phyloP scores from a whole-genome alignment of 2,888 invertebrate genomes.

The Amphimallon solstitiale region DNA sequence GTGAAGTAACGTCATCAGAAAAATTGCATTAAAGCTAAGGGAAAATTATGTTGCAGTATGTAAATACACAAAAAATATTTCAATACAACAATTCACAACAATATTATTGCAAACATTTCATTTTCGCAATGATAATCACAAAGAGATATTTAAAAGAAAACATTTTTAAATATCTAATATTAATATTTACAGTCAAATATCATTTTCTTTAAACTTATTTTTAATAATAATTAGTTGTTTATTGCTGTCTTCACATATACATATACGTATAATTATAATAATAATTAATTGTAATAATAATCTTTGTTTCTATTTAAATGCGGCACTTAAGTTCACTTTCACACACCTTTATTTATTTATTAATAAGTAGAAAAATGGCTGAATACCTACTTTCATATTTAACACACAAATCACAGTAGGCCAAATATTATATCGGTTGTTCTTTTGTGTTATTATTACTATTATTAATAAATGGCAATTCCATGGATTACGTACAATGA shows the following conservation, averaged over 20 bases:
- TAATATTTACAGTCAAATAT: slow-evolving; percentile 30
- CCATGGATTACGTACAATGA: slow-evolving; percentile 17
- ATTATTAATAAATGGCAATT: slow-evolving; percentile 30
- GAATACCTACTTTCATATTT: slow-evolving; percentile 12
- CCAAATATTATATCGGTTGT: background rate
- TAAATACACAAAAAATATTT: background rate
- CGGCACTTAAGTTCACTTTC: slow-evolving; percentile 33
- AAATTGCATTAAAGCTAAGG: too few relatives aligned
- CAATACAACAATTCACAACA: slow-evolving; percentile 40
- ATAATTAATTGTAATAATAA: slow-evolving; percentile 8
- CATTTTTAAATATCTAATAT: background rate
- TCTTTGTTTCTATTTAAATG: slow-evolving; percentile 25
- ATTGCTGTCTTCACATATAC: slow-evolving; percentile 37
- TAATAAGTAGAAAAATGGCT: slow-evolving; percentile 36
- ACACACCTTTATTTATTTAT: slow-evolving; percentile 26
- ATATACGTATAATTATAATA: slow-evolving; percentile 7
- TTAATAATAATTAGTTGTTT: slow-evolving; percentile 32
- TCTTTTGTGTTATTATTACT: background rate
- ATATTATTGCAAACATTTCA: slow-evolving; percentile 40
- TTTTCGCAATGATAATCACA: slow-evolving; percentile 36
- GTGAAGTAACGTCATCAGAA: too few relatives aligned
- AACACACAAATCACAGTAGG: slow-evolving; percentile 21
- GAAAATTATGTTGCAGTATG: background rate
- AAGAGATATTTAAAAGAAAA: slow-evolving; percentile 18
- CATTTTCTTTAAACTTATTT: background rate